Conservation (phyloP, 2,797 vertebrate genomes). For the Cyclura pinguis region DNA sequence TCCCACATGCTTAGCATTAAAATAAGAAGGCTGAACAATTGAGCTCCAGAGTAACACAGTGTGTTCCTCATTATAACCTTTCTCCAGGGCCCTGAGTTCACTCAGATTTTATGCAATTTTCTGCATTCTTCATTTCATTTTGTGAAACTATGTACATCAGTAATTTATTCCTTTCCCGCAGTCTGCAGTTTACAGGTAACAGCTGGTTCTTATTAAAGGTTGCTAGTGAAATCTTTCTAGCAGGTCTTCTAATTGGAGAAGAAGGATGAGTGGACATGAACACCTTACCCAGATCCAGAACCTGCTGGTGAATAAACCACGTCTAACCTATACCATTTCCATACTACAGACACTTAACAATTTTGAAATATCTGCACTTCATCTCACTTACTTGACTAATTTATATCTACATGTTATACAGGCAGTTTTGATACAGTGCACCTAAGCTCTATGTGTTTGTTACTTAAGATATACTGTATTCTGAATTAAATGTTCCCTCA, state of each 20-base stretch:
- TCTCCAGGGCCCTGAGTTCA: neutral
- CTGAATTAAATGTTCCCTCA: neutral
- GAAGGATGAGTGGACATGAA: slow-evolving; percentile 24
- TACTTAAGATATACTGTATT: neutral
- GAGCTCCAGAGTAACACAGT: slow-evolving; percentile 10
- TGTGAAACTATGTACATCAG: slow-evolving; percentile 36
- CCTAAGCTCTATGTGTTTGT: neutral
- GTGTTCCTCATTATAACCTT: neutral
- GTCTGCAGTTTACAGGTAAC: slow-evolving; percentile 65
- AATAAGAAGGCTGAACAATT: slow-evolving; percentile 6
- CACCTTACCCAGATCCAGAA: neutral
- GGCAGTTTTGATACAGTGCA: neutral
- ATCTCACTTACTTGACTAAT: neutral
- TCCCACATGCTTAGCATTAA: neutral
- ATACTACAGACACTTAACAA: neutral
- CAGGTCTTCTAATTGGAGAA: slow-evolving; percentile 27
- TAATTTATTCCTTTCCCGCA: slow-evolving; percentile 67
- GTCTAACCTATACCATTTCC: neutral
- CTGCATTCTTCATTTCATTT: slow-evolving; percentile 17
- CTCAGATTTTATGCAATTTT: slow-evolving; percentile 24
- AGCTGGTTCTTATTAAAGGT: slow-evolving; percentile 56
- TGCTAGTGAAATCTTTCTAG: slow-evolving; percentile 20
- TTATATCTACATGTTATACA: neutral
- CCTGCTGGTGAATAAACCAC: neutral
- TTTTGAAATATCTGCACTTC: neutral